These are phyloP conservation scores for Mobula birostris DNA, from an alignment of 2,113 vertebrate species.

Conservation along the genomic window DNA sequence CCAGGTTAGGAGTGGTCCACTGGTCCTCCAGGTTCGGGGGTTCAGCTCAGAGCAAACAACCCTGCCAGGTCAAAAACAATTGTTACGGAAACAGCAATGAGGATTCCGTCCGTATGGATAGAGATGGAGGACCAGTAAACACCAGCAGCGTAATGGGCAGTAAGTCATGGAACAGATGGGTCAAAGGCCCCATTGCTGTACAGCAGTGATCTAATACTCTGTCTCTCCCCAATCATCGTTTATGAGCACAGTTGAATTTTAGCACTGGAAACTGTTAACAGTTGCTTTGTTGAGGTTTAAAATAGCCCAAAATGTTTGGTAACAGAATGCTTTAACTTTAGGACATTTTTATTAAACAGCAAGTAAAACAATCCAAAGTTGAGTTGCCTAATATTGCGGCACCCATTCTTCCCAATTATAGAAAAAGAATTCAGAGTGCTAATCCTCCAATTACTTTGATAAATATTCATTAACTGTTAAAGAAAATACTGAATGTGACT, in stretches of 20 bases:
- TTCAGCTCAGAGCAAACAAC: too few species aligned
- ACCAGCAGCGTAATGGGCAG: too few species aligned
- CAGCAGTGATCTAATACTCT: too few species aligned
- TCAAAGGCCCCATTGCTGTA: too few species aligned
- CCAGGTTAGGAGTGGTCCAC: too few species aligned
- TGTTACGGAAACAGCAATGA: too few species aligned
- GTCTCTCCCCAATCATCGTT: background rate
- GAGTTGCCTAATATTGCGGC: background rate
- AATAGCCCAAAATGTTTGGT: background rate
- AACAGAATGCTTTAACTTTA: background rate
- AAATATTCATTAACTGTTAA: background rate
- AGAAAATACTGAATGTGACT: conserved; percentile 12
- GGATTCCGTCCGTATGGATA: too few species aligned
- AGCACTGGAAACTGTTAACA: background rate
- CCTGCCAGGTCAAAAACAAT: too few species aligned
- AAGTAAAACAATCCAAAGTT: background rate
- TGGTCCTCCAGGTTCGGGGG: too few species aligned
- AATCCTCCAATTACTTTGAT: conserved; percentile 27
- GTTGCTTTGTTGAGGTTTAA: background rate
- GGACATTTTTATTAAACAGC: background rate
- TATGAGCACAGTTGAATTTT: background rate
- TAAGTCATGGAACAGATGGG: too few species aligned
- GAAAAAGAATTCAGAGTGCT: background rate
- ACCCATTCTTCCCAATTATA: background rate
- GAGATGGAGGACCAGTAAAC: too few species aligned